Evolutionary conservation across 2,797 vertebrate genomes (phyloP), one percentile per base, ranked within the genome.

Genomic region (Cygnus olor): DNA sequence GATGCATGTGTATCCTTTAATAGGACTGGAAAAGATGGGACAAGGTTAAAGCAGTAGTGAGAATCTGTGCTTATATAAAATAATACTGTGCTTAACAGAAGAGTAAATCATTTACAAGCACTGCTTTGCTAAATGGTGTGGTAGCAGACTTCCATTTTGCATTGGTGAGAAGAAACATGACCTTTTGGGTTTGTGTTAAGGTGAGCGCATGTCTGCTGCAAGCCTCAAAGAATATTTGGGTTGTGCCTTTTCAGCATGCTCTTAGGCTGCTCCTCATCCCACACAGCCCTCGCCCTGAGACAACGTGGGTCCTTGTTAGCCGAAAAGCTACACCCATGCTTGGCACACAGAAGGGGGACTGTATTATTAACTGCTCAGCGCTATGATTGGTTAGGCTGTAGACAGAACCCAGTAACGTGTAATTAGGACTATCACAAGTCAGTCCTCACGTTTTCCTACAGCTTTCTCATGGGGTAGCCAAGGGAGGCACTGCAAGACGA

Each of bases 21-120:
- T 2, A 30, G 0, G 1, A 9, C 70, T 25, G 53, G 13, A 45
- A 47, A 34, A 64, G 32, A 40, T 5, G 42, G 56, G 47, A 72
- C 76, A 53, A 93, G 60, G 63, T 32, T 71, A 57, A 92, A 86
- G 53, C 64, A 87, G 53, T 45, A 85, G 80, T 57, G 40, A 84
- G 71, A 90, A 85, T 2, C 14, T 60, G 19, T 90, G 68, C 87
- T 95, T 92, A 88, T 61, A 85, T 32, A 92, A 85, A 95, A 79
- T 24, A 81, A 72, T 53, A 73, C 28, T 53, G 51, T 5, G 9
- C 80, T 58, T 79, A 86, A 72, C 42, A 66, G 7, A 58, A 71
- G 42, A 82, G 74, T 84, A 73, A 88, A 77, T 90, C 0, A 87
- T 80, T 90, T 78, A 73, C 73, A 77, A 82, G 44, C 5, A 15